A percentile compares a stretch with the other conserved stretches of the same genome.
Conservation (phyloP, 2,797 vertebrate genomes). For the Falco naumanni region DNA sequence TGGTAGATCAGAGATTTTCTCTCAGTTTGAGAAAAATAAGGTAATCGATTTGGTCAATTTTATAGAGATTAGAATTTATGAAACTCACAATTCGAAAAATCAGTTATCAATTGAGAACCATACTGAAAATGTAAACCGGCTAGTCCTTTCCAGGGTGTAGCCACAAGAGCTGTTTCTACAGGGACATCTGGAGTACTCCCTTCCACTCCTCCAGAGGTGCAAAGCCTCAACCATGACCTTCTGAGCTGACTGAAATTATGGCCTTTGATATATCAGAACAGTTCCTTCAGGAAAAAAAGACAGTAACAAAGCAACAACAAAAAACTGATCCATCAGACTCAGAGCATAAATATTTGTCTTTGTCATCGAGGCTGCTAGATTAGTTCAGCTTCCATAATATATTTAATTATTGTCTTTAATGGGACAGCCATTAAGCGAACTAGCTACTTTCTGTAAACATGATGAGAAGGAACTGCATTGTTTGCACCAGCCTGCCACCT, state of each 20-base stretch:
- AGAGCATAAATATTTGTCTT: constrained; percentile 34
- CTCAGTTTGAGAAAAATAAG: not conserved
- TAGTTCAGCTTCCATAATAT: constrained; percentile 54
- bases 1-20: not conserved
- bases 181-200: not conserved
- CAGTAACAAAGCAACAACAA: not conserved
- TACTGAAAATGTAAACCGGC: not conserved
- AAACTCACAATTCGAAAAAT: not conserved
- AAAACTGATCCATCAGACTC: not conserved
- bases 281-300: not conserved
- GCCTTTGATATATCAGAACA: not conserved
- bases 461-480: not conserved
- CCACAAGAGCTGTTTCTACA: not conserved
- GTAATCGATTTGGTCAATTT: not conserved
- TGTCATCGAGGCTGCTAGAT: constrained; percentile 31
- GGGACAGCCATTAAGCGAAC: not conserved
- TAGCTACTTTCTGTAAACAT: constrained; percentile 30
- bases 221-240: not conserved
- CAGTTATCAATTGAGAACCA: not conserved
- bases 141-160: not conserved
- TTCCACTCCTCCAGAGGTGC: not conserved
- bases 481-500: not conserved
- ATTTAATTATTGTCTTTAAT: constrained; percentile 63
- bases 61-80: not conserved
- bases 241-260: not conserved